phyloP scores from a whole-genome alignment of 2,797 vertebrate species.

The Pangasius mekongensis region DNA sequence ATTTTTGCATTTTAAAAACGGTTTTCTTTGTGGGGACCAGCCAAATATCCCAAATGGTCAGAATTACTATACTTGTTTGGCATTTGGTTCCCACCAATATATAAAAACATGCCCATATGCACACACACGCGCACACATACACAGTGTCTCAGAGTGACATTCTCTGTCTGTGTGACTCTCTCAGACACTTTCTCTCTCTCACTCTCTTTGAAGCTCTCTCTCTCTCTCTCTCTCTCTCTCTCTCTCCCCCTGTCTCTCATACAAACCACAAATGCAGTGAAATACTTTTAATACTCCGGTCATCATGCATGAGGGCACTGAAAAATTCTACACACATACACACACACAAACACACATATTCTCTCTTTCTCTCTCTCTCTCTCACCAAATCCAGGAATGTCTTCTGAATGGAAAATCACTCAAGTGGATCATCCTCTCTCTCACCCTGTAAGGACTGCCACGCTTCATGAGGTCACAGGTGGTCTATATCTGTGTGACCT shows the following conservation, averaged over 20 bases:
- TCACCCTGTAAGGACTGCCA: slow-evolving; percentile 65
- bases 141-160: too few relatives aligned
- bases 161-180: too few relatives aligned
- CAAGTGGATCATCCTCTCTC: slow-evolving; percentile 75
- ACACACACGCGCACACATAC: not conserved
- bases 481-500: slow-evolving; percentile 17
- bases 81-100: not conserved
- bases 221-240: not conserved
- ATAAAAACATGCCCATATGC: not conserved
- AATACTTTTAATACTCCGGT: not conserved
- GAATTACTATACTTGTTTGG: not conserved
- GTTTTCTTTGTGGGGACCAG: too few relatives aligned
- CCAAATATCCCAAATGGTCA: not conserved
- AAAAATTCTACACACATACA: not conserved
- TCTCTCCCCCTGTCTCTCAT: not conserved
- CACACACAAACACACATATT: slow-evolving; percentile 1
- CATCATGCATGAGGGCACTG: not conserved
- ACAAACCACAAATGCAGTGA: slow-evolving; percentile 26
- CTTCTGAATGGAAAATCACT: slow-evolving; percentile 75
- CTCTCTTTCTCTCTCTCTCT: not conserved
- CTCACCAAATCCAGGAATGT: slow-evolving; percentile 85
- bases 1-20: too few relatives aligned
- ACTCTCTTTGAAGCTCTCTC: too few relatives aligned
- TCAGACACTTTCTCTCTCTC: too few relatives aligned
- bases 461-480: slow-evolving; percentile 72